Evolutionary conservation across 2,888 invertebrate genomes (phyloP), one percentile per base, ranked within the genome.

Genomic region (Protophormia terraenovae): DNA sequence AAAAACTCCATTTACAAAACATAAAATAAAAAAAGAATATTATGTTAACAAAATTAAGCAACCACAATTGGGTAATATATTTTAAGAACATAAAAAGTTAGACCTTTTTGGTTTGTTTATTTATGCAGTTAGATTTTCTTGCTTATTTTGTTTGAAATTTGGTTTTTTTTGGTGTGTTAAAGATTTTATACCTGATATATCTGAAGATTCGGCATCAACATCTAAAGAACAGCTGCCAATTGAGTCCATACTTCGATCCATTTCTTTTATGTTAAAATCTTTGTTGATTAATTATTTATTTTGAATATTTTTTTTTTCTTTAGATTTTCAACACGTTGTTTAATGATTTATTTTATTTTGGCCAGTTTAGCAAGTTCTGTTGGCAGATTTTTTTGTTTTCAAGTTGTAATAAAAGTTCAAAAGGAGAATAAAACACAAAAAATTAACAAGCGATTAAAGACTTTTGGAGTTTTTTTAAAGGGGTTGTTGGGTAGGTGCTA

Each of bases 201-300:
- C 95, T 84, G 95, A 95, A 90, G 95, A 95, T 93, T 90, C 93
- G 80, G 95, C 96, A 90, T 97, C 97, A 92, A 96, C 96, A 93
- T 97, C 97, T 90, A 97, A 94, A 88, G 97, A 97, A 93, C 97
- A 97, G 93, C 96, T 96, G 89, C 97, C 97, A 90, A 97, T 97
- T 78, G 97, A 97, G 93, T 97, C 97, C 93, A 96, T 94, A 29
- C 96, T 96, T 88, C 95, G 95, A 93, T 96, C 96, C 96, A 96
- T 96, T 53, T 83, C 78, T 64, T 76, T 60, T 64, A 53, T 16
- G 38, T 45, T 71, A 38, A 64, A 64, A 41, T 22, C 41, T 58
- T 58, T 32, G 69, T 50, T 69, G 67, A 45, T 47, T 22, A 66
- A 71, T 60, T 29, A 71, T 38, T 72, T 55, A 47, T 27, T 29